A percentile compares a stretch with the other conserved stretches of the same genome.
These are phyloP conservation scores for Prietella phreatophila DNA, from an alignment of 2,113 vertebrate genomes.

Conservation along the genomic window DNA sequence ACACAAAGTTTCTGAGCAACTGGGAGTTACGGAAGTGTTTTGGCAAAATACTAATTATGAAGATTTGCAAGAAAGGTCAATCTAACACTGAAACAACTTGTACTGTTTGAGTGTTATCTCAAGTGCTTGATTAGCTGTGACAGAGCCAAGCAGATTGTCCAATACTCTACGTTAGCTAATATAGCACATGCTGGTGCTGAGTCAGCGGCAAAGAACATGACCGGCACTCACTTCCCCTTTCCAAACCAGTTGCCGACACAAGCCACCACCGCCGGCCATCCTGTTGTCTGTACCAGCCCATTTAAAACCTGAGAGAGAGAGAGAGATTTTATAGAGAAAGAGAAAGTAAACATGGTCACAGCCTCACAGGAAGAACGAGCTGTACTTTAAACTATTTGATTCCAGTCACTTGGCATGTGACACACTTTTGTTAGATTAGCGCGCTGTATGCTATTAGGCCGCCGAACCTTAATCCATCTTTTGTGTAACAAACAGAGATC, in stretches of 20 bases:
- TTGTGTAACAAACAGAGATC: background rate
- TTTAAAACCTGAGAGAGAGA: conserved; percentile 79
- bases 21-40: background rate
- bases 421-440: conserved; percentile 3
- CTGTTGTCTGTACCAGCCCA: conserved; percentile 90
- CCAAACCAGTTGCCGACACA: conserved; percentile 98
- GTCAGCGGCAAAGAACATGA: conserved; percentile 12
- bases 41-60: background rate
- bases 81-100: background rate
- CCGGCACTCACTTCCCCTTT: conserved; percentile 89
- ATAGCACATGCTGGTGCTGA: background rate
- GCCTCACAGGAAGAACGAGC: conserved; percentile 7
- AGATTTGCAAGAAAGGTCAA: background rate
- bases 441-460: background rate
- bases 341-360: background rate
- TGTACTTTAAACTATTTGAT: conserved; percentile 12
- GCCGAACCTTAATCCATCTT: background rate
- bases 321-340: background rate
- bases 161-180: background rate
- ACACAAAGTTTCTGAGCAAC: background rate
- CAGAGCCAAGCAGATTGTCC: background rate
- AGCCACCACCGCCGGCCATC: conserved; percentile 91
- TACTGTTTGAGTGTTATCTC: background rate
- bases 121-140: background rate
- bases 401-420: conserved; percentile 40